These are phyloP conservation scores for Vespertilio murinus DNA, from an alignment of 2,797 vertebrate species.

Conservation along the genomic window DNA sequence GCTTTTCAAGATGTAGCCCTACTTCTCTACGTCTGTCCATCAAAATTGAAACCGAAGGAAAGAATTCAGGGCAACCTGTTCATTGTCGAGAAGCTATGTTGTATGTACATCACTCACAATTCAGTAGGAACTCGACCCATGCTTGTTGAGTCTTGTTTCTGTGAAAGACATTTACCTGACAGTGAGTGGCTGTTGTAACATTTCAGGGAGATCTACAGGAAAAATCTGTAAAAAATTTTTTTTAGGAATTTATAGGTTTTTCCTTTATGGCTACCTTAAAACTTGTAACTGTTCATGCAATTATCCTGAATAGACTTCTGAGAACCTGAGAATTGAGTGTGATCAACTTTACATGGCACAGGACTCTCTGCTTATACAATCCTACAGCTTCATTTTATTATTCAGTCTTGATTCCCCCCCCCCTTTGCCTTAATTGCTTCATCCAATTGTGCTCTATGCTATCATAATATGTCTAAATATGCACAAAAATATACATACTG, in stretches of 20 bases:
- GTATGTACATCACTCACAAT: neutral
- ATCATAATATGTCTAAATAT: neutral
- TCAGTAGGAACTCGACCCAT: neutral
- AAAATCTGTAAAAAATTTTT: neutral
- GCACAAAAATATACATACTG: neutral
- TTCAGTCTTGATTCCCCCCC: neutral
- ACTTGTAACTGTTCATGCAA: neutral
- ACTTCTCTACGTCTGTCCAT: conserved; percentile 65
- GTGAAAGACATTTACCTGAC: neutral
- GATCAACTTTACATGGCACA: neutral
- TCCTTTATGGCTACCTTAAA: neutral
- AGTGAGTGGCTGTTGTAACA: neutral
- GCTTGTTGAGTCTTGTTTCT: conserved; percentile 40
- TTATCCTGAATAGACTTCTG: neutral
- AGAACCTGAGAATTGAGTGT: neutral
- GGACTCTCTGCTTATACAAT: neutral
- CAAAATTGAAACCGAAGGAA: conserved; percentile 72
- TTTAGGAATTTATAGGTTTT: neutral
- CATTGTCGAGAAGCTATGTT: neutral
- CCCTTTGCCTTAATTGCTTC: neutral
- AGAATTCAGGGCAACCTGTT: neutral
- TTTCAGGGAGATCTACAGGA: neutral
- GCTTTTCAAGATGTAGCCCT: conserved; percentile 66
- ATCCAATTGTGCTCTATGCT: neutral
- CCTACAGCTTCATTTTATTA: neutral